These are phyloP conservation scores for Hyposmocoma kahamanoa DNA, from an alignment of 1,140 invertebrate genomes.

Conservation along the genomic window DNA sequence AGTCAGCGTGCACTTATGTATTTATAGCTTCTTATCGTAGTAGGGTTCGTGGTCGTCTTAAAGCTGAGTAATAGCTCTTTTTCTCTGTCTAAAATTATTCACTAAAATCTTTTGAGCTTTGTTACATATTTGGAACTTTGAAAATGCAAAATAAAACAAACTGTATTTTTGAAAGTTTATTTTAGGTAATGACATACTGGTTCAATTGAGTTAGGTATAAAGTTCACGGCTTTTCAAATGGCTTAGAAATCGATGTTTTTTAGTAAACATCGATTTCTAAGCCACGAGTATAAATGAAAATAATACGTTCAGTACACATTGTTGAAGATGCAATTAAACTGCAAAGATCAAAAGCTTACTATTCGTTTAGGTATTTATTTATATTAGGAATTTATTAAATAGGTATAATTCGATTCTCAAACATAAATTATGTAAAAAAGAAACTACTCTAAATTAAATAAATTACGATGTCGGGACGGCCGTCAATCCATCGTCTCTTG, in stretches of 20 bases:
- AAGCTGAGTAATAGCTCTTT: no score
- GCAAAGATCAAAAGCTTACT: constrained; percentile 51
- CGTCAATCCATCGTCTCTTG: constrained; percentile 65
- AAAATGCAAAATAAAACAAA: constrained; percentile 33
- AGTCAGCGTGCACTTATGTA: no score
- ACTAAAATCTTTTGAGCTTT: no score
- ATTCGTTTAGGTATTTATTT: constrained; percentile 39
- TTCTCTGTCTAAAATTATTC: no score
- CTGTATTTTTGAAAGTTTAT: constrained; percentile 45
- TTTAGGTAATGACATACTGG: constrained; percentile 59
- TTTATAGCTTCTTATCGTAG: no score
- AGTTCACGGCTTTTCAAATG: no score
- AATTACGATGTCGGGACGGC: constrained; percentile 71
- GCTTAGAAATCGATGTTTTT: no score
- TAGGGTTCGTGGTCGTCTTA: no score
- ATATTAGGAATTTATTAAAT: constrained; percentile 58
- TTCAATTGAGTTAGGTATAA: constrained; percentile 38
- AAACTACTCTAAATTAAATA: constrained; percentile 67
- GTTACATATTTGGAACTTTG: no score
- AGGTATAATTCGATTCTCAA: constrained; percentile 53
- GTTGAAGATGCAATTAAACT: constrained; percentile 46
- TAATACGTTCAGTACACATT: constrained; percentile 41
- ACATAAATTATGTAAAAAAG: constrained; percentile 67
- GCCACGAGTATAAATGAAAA: constrained; percentile 46
- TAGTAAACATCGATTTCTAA: constrained; percentile 37